Evolutionary conservation across 1,140 invertebrate species (phyloP), one percentile per base, ranked within the genome.

Genomic region (Drosophila ironensis): DNA sequence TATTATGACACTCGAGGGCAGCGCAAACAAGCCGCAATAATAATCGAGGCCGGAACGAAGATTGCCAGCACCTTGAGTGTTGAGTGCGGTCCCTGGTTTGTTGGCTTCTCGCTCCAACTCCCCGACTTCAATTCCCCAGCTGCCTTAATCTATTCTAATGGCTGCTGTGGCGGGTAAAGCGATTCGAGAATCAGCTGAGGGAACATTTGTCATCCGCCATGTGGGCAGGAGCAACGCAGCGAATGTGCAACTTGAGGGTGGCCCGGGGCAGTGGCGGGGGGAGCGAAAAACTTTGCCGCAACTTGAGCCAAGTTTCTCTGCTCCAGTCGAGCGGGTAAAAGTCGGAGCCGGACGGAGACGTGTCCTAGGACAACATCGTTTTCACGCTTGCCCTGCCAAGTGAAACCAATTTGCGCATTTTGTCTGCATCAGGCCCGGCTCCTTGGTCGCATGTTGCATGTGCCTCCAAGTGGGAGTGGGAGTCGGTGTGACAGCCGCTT

Each of bases 361-460:
- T 16, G 33, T 33, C 16, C 66, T 37, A 46, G 50, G 40, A 70
- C 35, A 57, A 67, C 46, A 51, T 71, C 56, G 59, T 54, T 82
- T 81, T 82, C 78, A 76, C 72, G 77, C 77, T 60, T 76, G 77
- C 56, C 38, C 64, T 76, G 54, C 20, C 52, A 82, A 53, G 51
- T 56, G 60, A 72, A 82, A 68, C 47, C 67, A 72, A 81, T 75
- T 81, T 71, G 37, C 53, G 54, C 72, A 76, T 70, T 76, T 69
- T 72, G 40, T 73, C 60, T 52, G 60, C 75, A 50, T 41, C 52
- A 37, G 41, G n/a, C 35, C 59, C 22, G 27, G 45, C 46, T 52
- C 14, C 50, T 42, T 17, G 37, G 38, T 33, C 16, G 9, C 38
- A 28, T 53, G 22, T 53, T 22, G 50, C 52, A 63, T 40, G 57